Percentiles rank a stretch among this genome's conserved stretches.
These are phyloP conservation scores for Apteryx mantelli DNA, from an alignment of 2,113 vertebrate genomes.

Conservation along the genomic window DNA sequence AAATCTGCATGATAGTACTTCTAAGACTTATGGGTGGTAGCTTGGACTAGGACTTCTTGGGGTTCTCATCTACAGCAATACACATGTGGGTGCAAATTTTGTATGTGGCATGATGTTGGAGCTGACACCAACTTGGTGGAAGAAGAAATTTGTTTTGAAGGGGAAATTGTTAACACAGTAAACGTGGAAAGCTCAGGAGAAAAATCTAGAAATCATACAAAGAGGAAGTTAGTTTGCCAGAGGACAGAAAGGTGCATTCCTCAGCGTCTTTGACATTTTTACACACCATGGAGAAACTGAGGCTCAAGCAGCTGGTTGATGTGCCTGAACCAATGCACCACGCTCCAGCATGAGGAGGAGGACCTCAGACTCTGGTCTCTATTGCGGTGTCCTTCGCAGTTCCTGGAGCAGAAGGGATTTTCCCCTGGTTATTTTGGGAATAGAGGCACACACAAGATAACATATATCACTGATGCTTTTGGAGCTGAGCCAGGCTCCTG, in stretches of 20 bases:
- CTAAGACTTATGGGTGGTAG: neutral
- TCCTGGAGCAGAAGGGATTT: neutral
- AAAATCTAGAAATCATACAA: neutral
- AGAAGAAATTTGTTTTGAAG: neutral
- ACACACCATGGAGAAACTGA: no score
- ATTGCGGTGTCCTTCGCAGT: neutral
- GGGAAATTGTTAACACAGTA: neutral
- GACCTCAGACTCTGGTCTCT: neutral
- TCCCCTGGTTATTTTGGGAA: neutral
- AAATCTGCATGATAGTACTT: neutral
- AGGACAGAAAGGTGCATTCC: neutral
- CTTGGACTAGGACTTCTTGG: neutral
- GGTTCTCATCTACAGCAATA: neutral
- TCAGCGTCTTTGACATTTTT: no score
- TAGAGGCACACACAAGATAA: neutral
- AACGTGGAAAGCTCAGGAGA: neutral
- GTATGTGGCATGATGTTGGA: neutral
- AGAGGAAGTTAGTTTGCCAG: neutral
- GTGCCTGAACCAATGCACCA: neutral
- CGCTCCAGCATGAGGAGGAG: neutral
- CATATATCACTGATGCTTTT: neutral
- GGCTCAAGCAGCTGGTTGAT: neutral
- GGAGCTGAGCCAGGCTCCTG: neutral
- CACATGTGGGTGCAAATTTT: neutral
- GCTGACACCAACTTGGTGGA: neutral